Percentiles rank a stretch among this genome's conserved stretches.
Evolutionary conservation across 2,113 vertebrate species (phyloP).

Genomic region (Heterotilapia buettikoferi): DNA sequence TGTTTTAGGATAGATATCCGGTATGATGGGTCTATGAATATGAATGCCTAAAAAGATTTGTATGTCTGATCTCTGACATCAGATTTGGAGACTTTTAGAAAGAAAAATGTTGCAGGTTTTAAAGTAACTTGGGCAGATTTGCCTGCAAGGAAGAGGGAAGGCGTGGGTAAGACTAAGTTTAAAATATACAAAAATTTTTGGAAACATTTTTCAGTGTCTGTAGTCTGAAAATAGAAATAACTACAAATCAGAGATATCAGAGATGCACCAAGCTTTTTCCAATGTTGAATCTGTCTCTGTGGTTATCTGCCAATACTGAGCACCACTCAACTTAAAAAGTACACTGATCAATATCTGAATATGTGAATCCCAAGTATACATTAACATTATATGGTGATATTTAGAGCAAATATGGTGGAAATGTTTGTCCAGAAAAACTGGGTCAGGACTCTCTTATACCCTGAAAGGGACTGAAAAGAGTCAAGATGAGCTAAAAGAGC

Average conservation of each 20-base stretch:
- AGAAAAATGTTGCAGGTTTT: background rate
- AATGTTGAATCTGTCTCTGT: background rate
- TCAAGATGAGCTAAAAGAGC: background rate
- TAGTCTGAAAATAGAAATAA: background rate
- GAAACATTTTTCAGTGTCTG: background rate
- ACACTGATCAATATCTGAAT: background rate
- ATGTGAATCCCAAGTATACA: background rate
- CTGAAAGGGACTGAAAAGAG: background rate
- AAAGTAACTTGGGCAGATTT: background rate
- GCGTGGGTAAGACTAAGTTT: background rate
- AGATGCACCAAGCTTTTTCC: background rate
- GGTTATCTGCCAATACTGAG: background rate
- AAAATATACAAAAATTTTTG: background rate
- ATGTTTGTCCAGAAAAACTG: rapidly evolving
- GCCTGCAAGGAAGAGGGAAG: background rate
- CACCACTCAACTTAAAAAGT: background rate
- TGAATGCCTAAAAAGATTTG: background rate
- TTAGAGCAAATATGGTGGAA: background rate
- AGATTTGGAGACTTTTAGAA: background rate
- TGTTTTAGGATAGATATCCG: rapidly evolving
- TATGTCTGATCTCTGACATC: background rate
- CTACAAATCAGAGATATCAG: background rate
- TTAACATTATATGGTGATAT: background rate
- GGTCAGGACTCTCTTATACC: background rate
- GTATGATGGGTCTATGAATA: background rate